A percentile compares a stretch with the other conserved stretches of the same genome.
Conservation (phyloP, 2,888 invertebrate species). For the Electrophaes corylata region DNA sequence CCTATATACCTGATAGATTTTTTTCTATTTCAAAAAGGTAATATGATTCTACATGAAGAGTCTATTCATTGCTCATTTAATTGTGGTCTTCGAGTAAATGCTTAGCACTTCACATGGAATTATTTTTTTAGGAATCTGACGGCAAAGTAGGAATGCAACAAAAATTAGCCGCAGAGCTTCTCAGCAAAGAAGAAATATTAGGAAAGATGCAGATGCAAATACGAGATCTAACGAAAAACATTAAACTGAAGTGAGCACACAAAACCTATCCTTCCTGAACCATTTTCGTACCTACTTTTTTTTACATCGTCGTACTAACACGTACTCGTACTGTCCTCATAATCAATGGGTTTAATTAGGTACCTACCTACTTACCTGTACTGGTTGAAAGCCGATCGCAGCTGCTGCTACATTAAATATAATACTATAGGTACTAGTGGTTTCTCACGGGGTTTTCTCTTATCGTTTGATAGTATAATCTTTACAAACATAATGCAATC, state of each 20-base stretch:
- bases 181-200: slow-evolving; percentile 74
- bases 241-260: slow-evolving; percentile 67
- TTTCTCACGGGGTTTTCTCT: no score
- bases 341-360: no score
- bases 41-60: not conserved
- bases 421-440: no score
- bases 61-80: no score
- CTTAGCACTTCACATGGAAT: not conserved
- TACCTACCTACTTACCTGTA: no score
- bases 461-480: no score
- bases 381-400: no score
- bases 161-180: slow-evolving; percentile 76
- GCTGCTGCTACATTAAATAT: no score
- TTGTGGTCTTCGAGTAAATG: not conserved
- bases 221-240: slow-evolving; percentile 70
- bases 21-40: slow-evolving; percentile 54
- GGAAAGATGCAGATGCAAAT: slow-evolving; percentile 75
- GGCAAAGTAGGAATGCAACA: slow-evolving; percentile 76
- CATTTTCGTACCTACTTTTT: not conserved
- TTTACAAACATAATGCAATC: no score
- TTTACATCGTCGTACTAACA: no score
- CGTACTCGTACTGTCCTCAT: no score
- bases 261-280: not conserved
- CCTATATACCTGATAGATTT: slow-evolving; percentile 60
- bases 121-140: slow-evolving; percentile 62